phyloP scores from a whole-genome alignment of 2,797 vertebrate species.

The Vespertilio murinus region DNA sequence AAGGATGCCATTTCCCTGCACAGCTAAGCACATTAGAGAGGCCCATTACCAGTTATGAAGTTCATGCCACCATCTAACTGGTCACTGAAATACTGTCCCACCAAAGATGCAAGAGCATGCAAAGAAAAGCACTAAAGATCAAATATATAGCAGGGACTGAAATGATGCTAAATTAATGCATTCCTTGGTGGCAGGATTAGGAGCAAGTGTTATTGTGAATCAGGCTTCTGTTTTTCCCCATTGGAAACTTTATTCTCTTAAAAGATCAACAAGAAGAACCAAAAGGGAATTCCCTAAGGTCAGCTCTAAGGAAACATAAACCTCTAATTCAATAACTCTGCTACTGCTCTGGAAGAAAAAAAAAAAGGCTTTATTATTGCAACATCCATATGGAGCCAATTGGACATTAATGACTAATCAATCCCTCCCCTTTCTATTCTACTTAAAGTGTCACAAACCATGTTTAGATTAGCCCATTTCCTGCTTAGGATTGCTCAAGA shows the following conservation, averaged over 20 bases:
- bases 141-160: constrained; percentile 65
- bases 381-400: constrained; percentile 89
- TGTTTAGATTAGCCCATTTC: constrained; percentile 91
- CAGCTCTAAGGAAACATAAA: constrained; percentile 88
- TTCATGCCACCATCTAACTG: constrained; percentile 70
- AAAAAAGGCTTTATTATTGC: constrained; percentile 87
- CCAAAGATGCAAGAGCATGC: constrained; percentile 47
- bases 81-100: constrained; percentile 64
- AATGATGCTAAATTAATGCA: constrained; percentile 53
- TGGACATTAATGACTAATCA: constrained; percentile 89
- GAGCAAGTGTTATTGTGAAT: constrained; percentile 60
- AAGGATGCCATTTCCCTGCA: constrained; percentile 30
- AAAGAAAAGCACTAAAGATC: constrained; percentile 66
- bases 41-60: constrained; percentile 57
- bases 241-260: constrained; percentile 82
- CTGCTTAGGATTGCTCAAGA: constrained; percentile 90
- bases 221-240: constrained; percentile 76
- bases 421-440: constrained; percentile 88
- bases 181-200: constrained; percentile 58
- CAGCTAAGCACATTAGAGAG: constrained; percentile 48
- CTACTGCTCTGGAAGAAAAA: constrained; percentile 84
- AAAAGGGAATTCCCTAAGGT: constrained; percentile 89
- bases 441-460: constrained; percentile 91
- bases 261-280: constrained; percentile 85
- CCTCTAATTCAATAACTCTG: constrained; percentile 89